phyloP scores from a whole-genome alignment of 2,797 vertebrate species.

The Otolemur crassicaudatus region DNA sequence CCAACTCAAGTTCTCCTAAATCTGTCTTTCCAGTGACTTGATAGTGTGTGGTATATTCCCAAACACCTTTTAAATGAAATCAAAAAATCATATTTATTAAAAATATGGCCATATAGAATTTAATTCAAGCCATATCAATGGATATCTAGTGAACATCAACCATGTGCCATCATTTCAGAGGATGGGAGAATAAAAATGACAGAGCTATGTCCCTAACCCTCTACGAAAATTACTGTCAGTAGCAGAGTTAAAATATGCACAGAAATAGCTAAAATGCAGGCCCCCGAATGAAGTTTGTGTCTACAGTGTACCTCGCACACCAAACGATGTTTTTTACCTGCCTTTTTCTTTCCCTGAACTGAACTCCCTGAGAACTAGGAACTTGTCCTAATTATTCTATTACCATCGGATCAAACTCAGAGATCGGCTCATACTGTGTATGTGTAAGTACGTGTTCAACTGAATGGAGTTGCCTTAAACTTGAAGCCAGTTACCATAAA shows the following conservation, averaged over 20 bases:
- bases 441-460: background rate
- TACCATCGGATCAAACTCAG: background rate
- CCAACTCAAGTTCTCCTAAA: background rate
- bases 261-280: background rate
- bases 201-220: background rate
- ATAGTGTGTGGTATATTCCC: background rate
- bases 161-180: background rate
- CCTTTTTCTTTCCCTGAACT: background rate
- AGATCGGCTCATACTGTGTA: background rate
- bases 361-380: background rate
- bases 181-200: background rate
- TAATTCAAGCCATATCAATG: background rate
- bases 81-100: conserved; percentile 42
- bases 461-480: background rate
- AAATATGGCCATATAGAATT: background rate
- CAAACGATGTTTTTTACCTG: background rate
- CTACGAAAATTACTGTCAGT: background rate
- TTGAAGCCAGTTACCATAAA: background rate
- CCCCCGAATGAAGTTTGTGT: background rate
- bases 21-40: conserved; percentile 9
- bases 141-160: background rate
- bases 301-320: background rate
- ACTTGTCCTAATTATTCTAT: background rate
- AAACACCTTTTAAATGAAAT: conserved; percentile 38
- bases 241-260: background rate